Base-by-base conservation (phyloP, 2,888 invertebrate species). In the Ophraella communa region DNA sequence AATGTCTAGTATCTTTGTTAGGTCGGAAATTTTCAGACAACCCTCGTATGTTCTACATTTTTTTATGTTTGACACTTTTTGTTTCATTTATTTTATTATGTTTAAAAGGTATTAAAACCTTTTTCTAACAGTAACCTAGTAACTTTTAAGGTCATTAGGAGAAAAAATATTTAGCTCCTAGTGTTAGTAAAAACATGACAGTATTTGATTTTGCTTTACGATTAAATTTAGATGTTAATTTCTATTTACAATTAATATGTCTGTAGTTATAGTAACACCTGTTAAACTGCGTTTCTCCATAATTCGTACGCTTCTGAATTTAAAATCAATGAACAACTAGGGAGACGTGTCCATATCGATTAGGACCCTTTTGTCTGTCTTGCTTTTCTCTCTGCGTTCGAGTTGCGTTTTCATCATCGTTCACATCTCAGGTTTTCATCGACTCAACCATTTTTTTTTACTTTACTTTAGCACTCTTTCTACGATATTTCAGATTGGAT, bases 251-350 rank as follows among this genome's bases (percentile, higher is more conserved):
- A n/a, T n/a, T n/a, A n/a, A n/a, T n/a, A 39, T 17, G 39, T 39
- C 39, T 39, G 39, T 39, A 39, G 39, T 14, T 39, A 39, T 39
- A 39, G 39, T 7, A 39, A 39, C 39, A 14, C 7, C 39, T 39
- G 39, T 39, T 14, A 39, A 39, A 39, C 17, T 14, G 17, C 14
- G 5, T 39, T 17, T 39, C 39, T 14, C 2, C 39, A 14, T 39
- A 39, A 17, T 14, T 39, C 4, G 23, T 35, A 14, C 54, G 54
- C 21, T 51, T 23, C 49, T 30, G 49, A 51, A 70, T 74, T 74
- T 74, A 72, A 74, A 74, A 74, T 75, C 75, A 73, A 75, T 73
- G 74, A 71, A 68, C 71, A 67, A 59, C 70, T 71, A 69, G 73
- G 73, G 71, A 72, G 71, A 70, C 70, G 74, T 73, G 72, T 54